Evolutionary conservation across 53 echinoderm and acorn worm genomes (phyloP).

Genomic region (Zoroaster sp.): DNA sequence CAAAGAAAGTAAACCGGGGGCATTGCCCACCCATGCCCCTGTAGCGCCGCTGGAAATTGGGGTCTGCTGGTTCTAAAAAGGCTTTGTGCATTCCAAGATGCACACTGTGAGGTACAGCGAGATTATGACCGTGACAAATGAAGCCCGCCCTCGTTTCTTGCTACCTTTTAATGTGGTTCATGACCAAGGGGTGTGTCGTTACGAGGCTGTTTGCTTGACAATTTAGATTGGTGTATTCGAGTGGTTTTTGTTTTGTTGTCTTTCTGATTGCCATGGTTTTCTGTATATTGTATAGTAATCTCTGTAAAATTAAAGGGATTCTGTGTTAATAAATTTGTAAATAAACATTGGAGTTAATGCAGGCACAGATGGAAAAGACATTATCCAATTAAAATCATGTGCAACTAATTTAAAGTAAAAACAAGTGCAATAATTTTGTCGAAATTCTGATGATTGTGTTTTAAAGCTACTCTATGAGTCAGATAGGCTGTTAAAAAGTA

Average conservation of each 20-base stretch:
- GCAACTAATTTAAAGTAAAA: conserved; percentile 28
- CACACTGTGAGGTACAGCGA: too few relatives aligned
- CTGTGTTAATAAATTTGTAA: not conserved
- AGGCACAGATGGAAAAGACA: not conserved
- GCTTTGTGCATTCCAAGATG: too few relatives aligned
- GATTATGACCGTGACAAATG: too few relatives aligned
- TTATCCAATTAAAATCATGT: conserved; percentile 14
- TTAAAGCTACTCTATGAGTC: not conserved
- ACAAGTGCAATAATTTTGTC: conserved; percentile 44
- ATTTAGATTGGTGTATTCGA: not conserved
- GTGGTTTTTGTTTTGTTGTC: not conserved
- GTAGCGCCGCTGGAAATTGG: too few relatives aligned
- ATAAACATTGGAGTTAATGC: not conserved
- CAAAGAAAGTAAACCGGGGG: too few relatives aligned
- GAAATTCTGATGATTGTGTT: not conserved
- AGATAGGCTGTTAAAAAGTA: not conserved
- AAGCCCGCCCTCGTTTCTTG: too few relatives aligned
- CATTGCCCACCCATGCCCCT: too few relatives aligned
- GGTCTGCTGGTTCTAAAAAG: too few relatives aligned
- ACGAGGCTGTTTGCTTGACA: not conserved
- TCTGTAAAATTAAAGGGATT: not conserved
- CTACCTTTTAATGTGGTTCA: too few relatives aligned
- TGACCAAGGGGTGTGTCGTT: conserved; percentile 35
- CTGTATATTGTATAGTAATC: too few relatives aligned
- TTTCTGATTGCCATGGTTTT: not conserved